These are phyloP conservation scores for Grammomys dolichurus DNA, from an alignment of 2,113 vertebrate species.

Conservation along the genomic window DNA sequence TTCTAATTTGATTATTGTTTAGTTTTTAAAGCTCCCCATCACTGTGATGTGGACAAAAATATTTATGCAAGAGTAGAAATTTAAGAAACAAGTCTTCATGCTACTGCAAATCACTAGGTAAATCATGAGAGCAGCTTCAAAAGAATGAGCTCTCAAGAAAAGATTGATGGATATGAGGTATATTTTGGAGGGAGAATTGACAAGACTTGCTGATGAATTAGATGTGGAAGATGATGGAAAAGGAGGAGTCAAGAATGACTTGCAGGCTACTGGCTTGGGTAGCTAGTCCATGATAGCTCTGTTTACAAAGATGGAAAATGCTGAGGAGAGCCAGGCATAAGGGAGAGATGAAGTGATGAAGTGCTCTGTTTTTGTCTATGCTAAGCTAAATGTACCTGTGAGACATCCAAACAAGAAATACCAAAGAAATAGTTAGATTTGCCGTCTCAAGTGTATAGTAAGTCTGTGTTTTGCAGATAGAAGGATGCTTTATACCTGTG, in stretches of 20 bases:
- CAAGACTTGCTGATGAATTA: constrained; percentile 53
- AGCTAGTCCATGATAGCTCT: neutral
- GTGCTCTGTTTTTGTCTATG: constrained; percentile 5
- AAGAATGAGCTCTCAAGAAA: constrained; percentile 32
- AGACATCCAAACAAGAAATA: constrained; percentile 24
- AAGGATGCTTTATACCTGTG: neutral
- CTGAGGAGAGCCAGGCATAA: constrained; percentile 20
- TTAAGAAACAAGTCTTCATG: neutral
- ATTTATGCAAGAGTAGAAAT: neutral
- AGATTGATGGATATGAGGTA: neutral
- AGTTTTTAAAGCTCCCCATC: constrained; percentile 10
- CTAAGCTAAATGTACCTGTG: constrained; percentile 5
- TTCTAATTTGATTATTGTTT: neutral
- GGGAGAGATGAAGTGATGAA: neutral
- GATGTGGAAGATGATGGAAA: constrained; percentile 27
- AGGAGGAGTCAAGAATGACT: constrained; percentile 9
- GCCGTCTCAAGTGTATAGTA: neutral
- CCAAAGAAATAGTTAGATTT: constrained; percentile 30
- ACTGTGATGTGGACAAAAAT: neutral
- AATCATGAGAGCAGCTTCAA: neutral
- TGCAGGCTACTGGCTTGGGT: constrained; percentile 53
- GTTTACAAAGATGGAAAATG: constrained; percentile 61
- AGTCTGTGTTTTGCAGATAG: neutral
- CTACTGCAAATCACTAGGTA: neutral
- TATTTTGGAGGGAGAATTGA: constrained; percentile 50